These are phyloP conservation scores for Dysdera silvatica DNA, from an alignment of 1,140 invertebrate species.

Conservation along the genomic window DNA sequence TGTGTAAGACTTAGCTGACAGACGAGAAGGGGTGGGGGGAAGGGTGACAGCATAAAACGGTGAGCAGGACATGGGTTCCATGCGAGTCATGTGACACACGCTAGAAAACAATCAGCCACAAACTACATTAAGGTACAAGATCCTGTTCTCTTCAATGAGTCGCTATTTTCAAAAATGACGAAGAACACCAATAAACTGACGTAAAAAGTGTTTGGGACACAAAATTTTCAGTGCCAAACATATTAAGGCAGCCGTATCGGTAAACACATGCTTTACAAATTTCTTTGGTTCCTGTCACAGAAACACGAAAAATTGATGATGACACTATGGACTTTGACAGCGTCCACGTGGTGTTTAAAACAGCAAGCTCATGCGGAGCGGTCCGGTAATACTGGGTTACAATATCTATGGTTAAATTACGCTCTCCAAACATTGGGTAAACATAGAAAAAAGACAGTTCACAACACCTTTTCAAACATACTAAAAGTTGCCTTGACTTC, in stretches of 20 bases:
- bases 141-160: constrained; percentile 7
- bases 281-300: constrained; percentile 23
- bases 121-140: constrained; percentile 26
- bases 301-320: constrained; percentile 19
- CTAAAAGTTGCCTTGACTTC: constrained; percentile 22
- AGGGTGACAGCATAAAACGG: constrained; percentile 26
- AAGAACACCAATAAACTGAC: constrained; percentile 25
- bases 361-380: constrained; percentile 27
- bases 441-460: constrained; percentile 23
- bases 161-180: constrained; percentile 17
- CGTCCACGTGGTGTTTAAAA: constrained; percentile 20
- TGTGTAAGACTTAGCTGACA: constrained; percentile 26
- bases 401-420: constrained; percentile 29
- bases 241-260: constrained; percentile 27
- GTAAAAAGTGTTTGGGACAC: constrained; percentile 26
- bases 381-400: constrained; percentile 30
- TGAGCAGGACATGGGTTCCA: constrained; percentile 25
- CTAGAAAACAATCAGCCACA: constrained; percentile 29
- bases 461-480: constrained; percentile 23
- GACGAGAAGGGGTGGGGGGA: constrained; percentile 9
- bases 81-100: constrained; percentile 28
- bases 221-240: constrained; percentile 27
- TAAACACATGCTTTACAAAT: constrained; percentile 29
- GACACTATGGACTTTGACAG: constrained; percentile 24
- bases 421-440: too few relatives aligned